Base-by-base conservation (phyloP, 2,113 vertebrate species). In the Scalopus aquaticus region DNA sequence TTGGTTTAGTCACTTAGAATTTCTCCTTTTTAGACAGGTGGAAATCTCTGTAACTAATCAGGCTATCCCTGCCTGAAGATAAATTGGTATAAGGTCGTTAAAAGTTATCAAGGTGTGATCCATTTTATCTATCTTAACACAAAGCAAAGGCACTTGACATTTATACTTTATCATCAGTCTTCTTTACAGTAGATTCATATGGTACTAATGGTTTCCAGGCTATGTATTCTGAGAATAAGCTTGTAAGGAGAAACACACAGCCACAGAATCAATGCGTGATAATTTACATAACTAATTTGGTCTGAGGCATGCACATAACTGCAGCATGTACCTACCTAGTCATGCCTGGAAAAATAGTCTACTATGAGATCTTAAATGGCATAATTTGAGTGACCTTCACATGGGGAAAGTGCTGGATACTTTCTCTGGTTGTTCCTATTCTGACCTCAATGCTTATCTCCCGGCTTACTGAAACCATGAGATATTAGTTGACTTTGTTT, bases 151-250 rank as follows among this genome's bases (percentile, higher is more conserved):
- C 17, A 67, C 6, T 39, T 83, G 65, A 65, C 24, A n/a, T 74
- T 84, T 46, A 73, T 6, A 62, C 8, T 35, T 69, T 37, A 74
- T 64, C 15, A 70, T 79, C 7, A 70, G 39, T 79, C 32, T 39
- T 88, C 46, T 96, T 84, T 51, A 94, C 88, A 88, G 17, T 65
- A 15, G 62, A 44, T 80, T 74, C 92, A 8, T 54, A 49, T 60
- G 69, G 11, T 74, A 86, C 3, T 28, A 54, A 79, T 12, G 10
- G 15, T 60, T 92, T 85, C 20, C 74, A 56, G 86, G 49, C 6
- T 17, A 86, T 28, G 20, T 81, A 69, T 86, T 89, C 46, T 86
- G 15, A 93, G 81, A 94, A 89, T 26, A 87, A 77, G 28, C 83
- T 26, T 90, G 51, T 56, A 73, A 78, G 16, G 15, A 87, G 37